Conservation (phyloP, 2,888 invertebrate species). For the Lepidochrysops patricia region DNA sequence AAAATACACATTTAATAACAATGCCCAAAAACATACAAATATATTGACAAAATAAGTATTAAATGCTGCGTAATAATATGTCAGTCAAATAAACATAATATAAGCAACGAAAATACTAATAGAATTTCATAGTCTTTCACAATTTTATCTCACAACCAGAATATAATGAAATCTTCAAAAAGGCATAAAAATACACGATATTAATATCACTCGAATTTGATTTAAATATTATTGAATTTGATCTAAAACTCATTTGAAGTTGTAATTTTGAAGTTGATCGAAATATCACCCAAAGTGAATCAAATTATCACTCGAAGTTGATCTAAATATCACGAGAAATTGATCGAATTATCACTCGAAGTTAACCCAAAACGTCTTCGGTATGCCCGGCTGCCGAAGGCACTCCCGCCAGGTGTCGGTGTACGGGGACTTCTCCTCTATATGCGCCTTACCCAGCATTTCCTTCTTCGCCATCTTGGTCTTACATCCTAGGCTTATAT, state of each 20-base stretch:
- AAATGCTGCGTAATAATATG: background rate
- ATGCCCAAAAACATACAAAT: background rate
- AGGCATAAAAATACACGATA: too few species aligned
- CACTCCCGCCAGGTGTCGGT: conserved; percentile 78
- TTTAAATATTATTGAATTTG: too few species aligned
- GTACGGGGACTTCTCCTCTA: conserved; percentile 75
- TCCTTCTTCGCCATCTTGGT: conserved; percentile 80
- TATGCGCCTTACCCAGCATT: conserved; percentile 77
- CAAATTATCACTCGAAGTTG: background rate
- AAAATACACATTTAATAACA: background rate
- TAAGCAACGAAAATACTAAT: background rate
- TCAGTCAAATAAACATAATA: background rate
- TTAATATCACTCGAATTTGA: too few species aligned
- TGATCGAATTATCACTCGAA: conserved; percentile 56
- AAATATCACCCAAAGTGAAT: background rate
- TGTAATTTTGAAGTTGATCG: too few species aligned
- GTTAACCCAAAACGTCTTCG: conserved; percentile 76
- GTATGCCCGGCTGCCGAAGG: conserved; percentile 65
- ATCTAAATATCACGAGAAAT: background rate
- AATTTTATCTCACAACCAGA: too few species aligned
- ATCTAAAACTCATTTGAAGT: too few species aligned
- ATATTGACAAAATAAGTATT: background rate
- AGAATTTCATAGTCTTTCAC: too few species aligned
- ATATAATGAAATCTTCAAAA: too few species aligned
- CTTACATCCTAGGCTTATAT: conserved; percentile 78